Evolutionary conservation across 2,888 invertebrate species (phyloP), one percentile per base, ranked within the genome.

Genomic region (Parasteatoda lunata): DNA sequence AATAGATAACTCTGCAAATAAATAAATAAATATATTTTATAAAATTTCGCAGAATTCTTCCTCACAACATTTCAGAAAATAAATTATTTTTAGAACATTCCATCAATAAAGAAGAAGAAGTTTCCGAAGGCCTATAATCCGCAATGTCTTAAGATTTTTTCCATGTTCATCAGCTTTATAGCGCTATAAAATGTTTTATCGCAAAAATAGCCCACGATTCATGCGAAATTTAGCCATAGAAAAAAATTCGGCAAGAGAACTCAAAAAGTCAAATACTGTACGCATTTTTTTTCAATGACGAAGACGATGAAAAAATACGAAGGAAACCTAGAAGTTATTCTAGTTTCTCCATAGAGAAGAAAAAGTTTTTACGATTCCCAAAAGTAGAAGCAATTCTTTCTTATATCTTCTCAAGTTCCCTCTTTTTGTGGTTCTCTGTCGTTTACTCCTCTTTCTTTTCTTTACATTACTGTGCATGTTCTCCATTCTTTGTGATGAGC

Each of bases 381-480:
- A 80, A 80, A 80, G 80, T 72, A 80, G 80, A 64, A n/a, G 72
- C 72, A 65, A 80, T 80, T 80, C 72, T 80, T 72, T 72, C 72
- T 72, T 79, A 72, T 72, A 64, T 66, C 52, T 30, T 65, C 64
- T 80, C n/a, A 51, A 51, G 52, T 51, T 65, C 30, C 59, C 15
- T 70, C 52, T 54, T 78, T 78, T 48, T 54, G 7, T 66, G 66
- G 30, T 48, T 59, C 48, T 48, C 15, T 78, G 45, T 13, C 13
- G n/a, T 59, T 15, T 64, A 13, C 47, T 49, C 59, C n/a, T 13
- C 68, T 45, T 49, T 64, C 9, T 8, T 66, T 15, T 8, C 66
- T 66, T 66, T 66, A 66, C 66, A 48, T 11, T 75, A 15, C 0
- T 47, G 59, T 59, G 64, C 64, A 48, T 65, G 75, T 13, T 8